These are phyloP conservation scores for Pammene fasciana DNA, from an alignment of 2,888 invertebrate species.

Conservation along the genomic window DNA sequence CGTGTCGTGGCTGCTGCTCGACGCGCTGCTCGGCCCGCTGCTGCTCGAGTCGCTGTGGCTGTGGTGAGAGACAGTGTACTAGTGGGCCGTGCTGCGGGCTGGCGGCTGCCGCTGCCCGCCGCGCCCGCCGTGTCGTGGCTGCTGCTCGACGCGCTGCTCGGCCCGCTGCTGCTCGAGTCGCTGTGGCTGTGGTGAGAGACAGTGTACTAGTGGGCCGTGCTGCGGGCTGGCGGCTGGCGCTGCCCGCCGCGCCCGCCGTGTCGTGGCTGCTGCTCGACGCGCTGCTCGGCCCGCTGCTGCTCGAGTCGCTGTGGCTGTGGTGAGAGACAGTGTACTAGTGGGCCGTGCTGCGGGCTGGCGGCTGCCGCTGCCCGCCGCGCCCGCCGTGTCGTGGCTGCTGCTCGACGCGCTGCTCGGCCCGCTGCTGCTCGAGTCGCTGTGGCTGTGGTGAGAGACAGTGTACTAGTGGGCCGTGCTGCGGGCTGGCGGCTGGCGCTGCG, in stretches of 20 bases:
- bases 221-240: constrained; percentile 84
- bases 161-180: constrained; percentile 95
- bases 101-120: constrained; percentile 91
- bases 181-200: constrained; percentile 92
- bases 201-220: neutral
- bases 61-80: constrained; percentile 83
- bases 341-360: constrained; percentile 53
- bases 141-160: constrained; percentile 93
- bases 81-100: neutral
- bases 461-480: neutral
- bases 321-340: constrained; percentile 59
- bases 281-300: constrained; percentile 94
- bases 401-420: constrained; percentile 96
- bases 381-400: constrained; percentile 88
- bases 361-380: constrained; percentile 92
- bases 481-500: too few relatives aligned
- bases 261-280: constrained; percentile 89
- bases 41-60: constrained; percentile 96
- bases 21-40: constrained; percentile 95
- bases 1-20: constrained; percentile 88
- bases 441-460: constrained; percentile 89
- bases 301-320: constrained; percentile 97
- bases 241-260: constrained; percentile 93
- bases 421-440: constrained; percentile 94
- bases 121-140: constrained; percentile 88